Conservation (phyloP, 2,888 invertebrate genomes). For the Drosophila austrosaltans region DNA sequence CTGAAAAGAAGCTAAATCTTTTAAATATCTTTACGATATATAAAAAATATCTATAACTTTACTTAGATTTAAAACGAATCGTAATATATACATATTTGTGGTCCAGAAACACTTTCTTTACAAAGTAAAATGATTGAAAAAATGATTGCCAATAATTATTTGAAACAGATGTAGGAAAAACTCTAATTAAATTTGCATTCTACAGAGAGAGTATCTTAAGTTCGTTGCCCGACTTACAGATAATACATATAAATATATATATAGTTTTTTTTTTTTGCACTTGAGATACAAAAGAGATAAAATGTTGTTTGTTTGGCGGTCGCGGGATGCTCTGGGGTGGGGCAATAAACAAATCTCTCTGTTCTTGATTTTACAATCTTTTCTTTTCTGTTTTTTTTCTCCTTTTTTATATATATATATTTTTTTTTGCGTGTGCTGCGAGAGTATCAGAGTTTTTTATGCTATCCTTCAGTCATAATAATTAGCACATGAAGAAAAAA, state of each 20-base stretch:
- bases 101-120: no score
- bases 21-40: no score
- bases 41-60: no score
- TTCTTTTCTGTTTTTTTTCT: slow-evolving; percentile 10
- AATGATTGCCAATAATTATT: neutral
- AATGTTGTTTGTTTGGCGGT: slow-evolving; percentile 32
- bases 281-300: slow-evolving; percentile 7
- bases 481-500: slow-evolving; percentile 28
- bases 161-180: no score
- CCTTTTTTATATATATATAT: slow-evolving; percentile 15
- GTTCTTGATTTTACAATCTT: slow-evolving; percentile 9
- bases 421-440: neutral
- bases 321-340: slow-evolving; percentile 24
- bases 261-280: neutral
- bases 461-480: slow-evolving; percentile 23
- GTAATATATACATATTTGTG: no score
- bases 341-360: slow-evolving; percentile 16
- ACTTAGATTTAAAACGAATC: no score
- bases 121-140: neutral
- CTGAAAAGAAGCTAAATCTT: no score
- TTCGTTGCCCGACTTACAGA: neutral
- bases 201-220: neutral
- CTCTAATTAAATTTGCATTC: no score
- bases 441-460: slow-evolving; percentile 2
- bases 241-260: neutral